Conservation (phyloP, 2,888 invertebrate genomes). For the Parnassius apollo region DNA sequence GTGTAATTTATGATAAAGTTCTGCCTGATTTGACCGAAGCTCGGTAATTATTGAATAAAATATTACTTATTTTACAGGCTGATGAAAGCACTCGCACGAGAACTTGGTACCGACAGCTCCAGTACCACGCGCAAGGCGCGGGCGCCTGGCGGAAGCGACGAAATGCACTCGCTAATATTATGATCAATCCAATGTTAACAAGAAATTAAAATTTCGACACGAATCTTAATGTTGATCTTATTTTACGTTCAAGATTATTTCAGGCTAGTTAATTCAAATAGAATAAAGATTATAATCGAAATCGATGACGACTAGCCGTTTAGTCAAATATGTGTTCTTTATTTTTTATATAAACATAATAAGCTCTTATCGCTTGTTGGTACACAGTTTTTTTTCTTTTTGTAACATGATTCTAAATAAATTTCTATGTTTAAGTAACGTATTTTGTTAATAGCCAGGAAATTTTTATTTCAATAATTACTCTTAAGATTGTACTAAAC, state of each 20-base stretch:
- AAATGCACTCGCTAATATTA: slow-evolving; percentile 97
- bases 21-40: no score
- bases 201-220: slow-evolving; percentile 51
- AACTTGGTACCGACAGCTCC: slow-evolving; percentile 94
- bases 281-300: not conserved
- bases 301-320: slow-evolving; percentile 4
- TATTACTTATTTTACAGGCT: slow-evolving; percentile 83
- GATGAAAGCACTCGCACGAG: slow-evolving; percentile 93
- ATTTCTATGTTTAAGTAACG: slow-evolving; percentile 6
- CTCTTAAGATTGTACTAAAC: not conserved
- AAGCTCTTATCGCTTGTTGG: slow-evolving; percentile 2
- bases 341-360: slow-evolving; percentile 5
- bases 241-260: no score
- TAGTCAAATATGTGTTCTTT: slow-evolving; percentile 19
- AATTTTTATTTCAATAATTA: slow-evolving; percentile 7
- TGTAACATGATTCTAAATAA: not conserved
- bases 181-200: slow-evolving; percentile 93
- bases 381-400: slow-evolving; percentile 19
- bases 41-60: no score
- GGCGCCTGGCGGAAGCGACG: slow-evolving; percentile 95
- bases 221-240: not conserved
- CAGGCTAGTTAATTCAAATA: not conserved
- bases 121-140: slow-evolving; percentile 94
- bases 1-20: no score
- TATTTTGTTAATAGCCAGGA: slow-evolving; percentile 20